These are phyloP conservation scores for Eospalax fontanierii DNA, from an alignment of 2,797 vertebrate species.

Conservation along the genomic window DNA sequence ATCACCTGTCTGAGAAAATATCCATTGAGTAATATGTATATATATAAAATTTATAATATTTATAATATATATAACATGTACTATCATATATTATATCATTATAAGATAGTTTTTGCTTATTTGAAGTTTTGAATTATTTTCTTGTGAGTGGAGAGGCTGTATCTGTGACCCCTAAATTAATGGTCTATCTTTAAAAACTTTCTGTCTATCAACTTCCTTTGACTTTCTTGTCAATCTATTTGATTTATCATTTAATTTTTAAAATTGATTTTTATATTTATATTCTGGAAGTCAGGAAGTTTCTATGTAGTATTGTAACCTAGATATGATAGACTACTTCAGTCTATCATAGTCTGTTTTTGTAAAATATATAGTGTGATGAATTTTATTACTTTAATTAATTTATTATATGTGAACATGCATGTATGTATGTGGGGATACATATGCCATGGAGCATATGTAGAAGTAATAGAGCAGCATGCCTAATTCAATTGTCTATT, in stretches of 20 bases:
- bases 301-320: background rate
- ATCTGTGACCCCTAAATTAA: conserved; percentile 20
- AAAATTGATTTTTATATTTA: conserved; percentile 37
- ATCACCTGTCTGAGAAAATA: conserved; percentile 72
- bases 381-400: background rate
- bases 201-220: conserved; percentile 26
- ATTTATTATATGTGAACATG: background rate
- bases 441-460: background rate
- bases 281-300: conserved; percentile 3
- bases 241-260: conserved; percentile 13
- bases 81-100: conserved; percentile 33
- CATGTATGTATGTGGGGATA: background rate
- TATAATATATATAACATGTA: too few relatives aligned
- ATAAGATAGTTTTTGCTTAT: conserved; percentile 18
- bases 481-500: background rate
- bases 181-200: conserved; percentile 49
- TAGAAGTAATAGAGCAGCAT: background rate
- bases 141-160: background rate
- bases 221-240: background rate
- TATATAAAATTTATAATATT: too few relatives aligned
- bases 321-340: background rate
- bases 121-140: conserved; percentile 66
- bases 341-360: background rate
- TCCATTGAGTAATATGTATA: conserved; percentile 54
- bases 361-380: background rate